phyloP scores from a whole-genome alignment of 2,113 vertebrate genomes.

The Paedocypris sp. region DNA sequence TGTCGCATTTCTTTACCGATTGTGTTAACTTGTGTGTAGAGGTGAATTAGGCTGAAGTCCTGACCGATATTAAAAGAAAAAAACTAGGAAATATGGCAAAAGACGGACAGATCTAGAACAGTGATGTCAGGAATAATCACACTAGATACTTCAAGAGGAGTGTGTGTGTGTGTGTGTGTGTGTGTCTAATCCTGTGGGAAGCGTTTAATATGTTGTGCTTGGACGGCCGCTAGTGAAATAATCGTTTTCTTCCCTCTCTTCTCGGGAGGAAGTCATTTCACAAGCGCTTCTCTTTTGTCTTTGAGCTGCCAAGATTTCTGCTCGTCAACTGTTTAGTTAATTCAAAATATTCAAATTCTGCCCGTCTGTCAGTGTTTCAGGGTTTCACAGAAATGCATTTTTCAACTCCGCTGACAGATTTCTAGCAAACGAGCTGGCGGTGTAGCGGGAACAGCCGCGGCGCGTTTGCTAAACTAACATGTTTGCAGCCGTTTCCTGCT shows the following conservation, averaged over 20 bases:
- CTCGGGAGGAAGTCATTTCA: slow-evolving; percentile 12
- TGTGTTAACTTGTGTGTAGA: too few relatives aligned
- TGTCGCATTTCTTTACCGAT: too few relatives aligned
- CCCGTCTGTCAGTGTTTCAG: neutral
- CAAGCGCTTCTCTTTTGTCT: neutral
- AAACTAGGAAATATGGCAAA: neutral
- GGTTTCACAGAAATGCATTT: neutral
- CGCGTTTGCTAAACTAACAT: slow-evolving; percentile 28
- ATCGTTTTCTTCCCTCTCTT: slow-evolving; percentile 18
- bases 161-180: neutral
- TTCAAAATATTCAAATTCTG: neutral
- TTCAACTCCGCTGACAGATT: too few relatives aligned
- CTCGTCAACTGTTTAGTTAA: neutral
- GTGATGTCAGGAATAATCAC: neutral
- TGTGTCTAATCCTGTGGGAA: neutral
- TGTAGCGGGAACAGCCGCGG: too few relatives aligned
- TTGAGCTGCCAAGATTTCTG: neutral
- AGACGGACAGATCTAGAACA: slow-evolving; percentile 9
- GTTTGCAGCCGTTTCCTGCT: slow-evolving; percentile 35
- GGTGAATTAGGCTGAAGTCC: too few relatives aligned
- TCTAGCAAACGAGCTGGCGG: too few relatives aligned
- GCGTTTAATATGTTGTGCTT: neutral
- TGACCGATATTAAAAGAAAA: neutral
- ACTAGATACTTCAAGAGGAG: neutral
- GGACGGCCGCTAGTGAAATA: neutral